A percentile compares a stretch with the other conserved stretches of the same genome.
Evolutionary conservation across 2,113 vertebrate species (phyloP).

Genomic region (Notothenia rossii): DNA sequence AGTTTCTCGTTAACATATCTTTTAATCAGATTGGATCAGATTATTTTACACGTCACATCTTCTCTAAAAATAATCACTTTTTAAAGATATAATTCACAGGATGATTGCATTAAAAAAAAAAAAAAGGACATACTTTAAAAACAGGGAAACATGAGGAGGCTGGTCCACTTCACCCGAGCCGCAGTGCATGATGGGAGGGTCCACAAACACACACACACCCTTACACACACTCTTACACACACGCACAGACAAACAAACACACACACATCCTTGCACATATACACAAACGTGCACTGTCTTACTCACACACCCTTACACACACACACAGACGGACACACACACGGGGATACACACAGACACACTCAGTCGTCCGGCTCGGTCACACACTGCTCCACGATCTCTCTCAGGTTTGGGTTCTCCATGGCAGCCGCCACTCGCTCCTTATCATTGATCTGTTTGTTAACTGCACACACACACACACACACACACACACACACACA

Average conservation of each 20-base stretch:
- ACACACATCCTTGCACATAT: too few relatives aligned
- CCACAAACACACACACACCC: neutral
- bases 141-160: too few relatives aligned
- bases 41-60: too few relatives aligned
- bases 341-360: neutral
- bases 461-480: slow-evolving; percentile 84
- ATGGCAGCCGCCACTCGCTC: slow-evolving; percentile 98
- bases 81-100: neutral
- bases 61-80: slow-evolving; percentile 14
- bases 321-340: neutral
- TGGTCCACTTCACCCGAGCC: neutral
- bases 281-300: too few relatives aligned
- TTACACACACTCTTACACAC: neutral
- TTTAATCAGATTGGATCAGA: neutral
- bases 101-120: too few relatives aligned
- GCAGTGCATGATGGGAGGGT: slow-evolving; percentile 23
- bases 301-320: neutral
- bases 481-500: slow-evolving; percentile 12
- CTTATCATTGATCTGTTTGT: slow-evolving; percentile 99
- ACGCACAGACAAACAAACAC: neutral
- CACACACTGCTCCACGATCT: slow-evolving; percentile 97
- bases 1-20: neutral
- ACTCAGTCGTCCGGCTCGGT: slow-evolving; percentile 90
- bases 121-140: too few relatives aligned
- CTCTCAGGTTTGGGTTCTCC: slow-evolving; percentile 95